Percentiles rank a stretch among this genome's conserved stretches.
Conservation (phyloP, 2,113 vertebrate species). For the Upupa epops region DNA sequence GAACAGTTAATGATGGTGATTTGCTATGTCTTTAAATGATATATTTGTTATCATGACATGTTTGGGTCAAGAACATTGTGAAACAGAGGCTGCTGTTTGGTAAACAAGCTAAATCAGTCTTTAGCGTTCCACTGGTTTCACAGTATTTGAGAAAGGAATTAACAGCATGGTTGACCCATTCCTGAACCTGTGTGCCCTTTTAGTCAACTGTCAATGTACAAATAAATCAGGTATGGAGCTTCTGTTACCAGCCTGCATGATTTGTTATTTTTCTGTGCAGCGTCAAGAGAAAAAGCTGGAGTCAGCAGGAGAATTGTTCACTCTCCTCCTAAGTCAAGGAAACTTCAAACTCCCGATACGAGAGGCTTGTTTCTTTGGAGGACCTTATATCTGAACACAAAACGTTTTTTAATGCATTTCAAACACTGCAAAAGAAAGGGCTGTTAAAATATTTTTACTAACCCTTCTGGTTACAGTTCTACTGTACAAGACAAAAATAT, state of each 20-base stretch:
- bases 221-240: background rate
- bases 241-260: background rate
- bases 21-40: constrained; percentile 32
- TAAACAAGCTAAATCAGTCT: constrained; percentile 43
- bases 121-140: constrained; percentile 26
- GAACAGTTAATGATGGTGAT: constrained; percentile 58
- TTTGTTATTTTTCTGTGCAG: background rate
- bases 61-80: constrained; percentile 62
- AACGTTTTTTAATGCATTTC: background rate
- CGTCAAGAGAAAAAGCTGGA: background rate
- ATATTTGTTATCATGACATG: constrained; percentile 57
- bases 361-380: background rate
- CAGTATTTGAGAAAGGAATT: background rate
- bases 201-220: background rate
- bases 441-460: background rate
- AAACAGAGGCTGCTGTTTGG: constrained; percentile 34
- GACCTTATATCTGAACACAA: background rate
- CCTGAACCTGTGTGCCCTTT: background rate
- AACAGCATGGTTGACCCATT: background rate
- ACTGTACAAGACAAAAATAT: background rate
- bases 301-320: background rate
- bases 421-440: background rate
- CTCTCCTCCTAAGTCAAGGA: background rate
- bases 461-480: background rate
- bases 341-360: background rate